Evolutionary conservation across 2,888 invertebrate species (phyloP), one percentile per base, ranked within the genome.

Genomic region (Zaprionus lineosus): DNA sequence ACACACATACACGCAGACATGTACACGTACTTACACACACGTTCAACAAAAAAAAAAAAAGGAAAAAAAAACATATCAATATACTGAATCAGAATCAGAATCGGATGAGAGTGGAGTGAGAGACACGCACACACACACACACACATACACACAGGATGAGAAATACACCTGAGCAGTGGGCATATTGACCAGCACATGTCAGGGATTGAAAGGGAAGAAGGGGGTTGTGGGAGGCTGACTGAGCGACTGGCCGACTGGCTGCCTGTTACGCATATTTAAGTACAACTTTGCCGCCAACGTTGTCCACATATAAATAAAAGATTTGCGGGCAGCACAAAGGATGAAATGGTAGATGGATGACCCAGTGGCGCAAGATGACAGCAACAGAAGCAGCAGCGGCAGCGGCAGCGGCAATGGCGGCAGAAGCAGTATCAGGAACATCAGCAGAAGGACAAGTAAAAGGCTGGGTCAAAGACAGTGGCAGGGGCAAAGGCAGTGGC

Each of bases 311-410:
- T 82, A 82, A 82, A 82, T 82, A 82, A 82, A 84, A 82, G 84
- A 82, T 82, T 82, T 82, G 86, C 63, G 84, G 74, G 39, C 74
- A 74, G 84, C 78, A 78, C 81, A 72, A 72, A 83, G 76, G 84
- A 72, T 79, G 84, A 79, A 83, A 71, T 52, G 67, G 67, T 77
- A 84, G 82, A 83, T 83, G 86, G 84, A 83, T 83, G 82, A 86
- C 85, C 86, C 83, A 82, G 55, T 84, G 86, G 84, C 83, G 74
- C 74, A 86, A 86, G 82, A 86, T 86, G 82, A 86, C 86, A 86
- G 84, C 58, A 21, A 14, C 55, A 39, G 47, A 4, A 60, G 40
- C 29, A 41, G 37, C 14, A 24, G 14, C n/a, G 15, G 43, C n/a
- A 33, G 31, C 18, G 15, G 16, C n/a, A 29, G 24, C 48, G n/a